Evolutionary conservation across 2,113 vertebrate species (phyloP), one percentile per base, ranked within the genome.

Genomic region (Origma solitaria): DNA sequence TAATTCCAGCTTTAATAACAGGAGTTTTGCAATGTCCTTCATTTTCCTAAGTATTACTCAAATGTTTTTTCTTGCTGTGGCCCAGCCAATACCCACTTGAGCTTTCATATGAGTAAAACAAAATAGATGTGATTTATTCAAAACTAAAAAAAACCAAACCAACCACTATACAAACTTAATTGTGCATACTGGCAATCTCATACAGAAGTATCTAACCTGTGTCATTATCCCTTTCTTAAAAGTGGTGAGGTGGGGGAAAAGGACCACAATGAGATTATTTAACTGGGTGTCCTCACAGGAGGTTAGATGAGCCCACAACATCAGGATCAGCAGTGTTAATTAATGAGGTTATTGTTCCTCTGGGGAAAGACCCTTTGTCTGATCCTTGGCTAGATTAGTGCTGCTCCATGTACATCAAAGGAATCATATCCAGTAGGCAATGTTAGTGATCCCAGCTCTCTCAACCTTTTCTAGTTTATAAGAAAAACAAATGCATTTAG

Each of bases 11-110:
- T 86, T 47, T 80, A 86, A 96, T 86, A 94, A 47, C 28, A 72
- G 83, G 65, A 94, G 27, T 85, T 97, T 96, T 95, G 64, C 90
- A 93, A 18, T 28, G 44, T 76, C 57, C 57, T 89, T 93, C 7
- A 54, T 95, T 95, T 97, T 88, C 60, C 27, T 31, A 78, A 93
- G 51, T 68, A 94, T 90, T 28, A 95, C 11, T 27, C 62, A 86
- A 81, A 70, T 49, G 78, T 14, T 92, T 85, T 97, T 94, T 66
- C 50, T 56, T 92, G 38, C 73, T 93, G 44, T 15, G 9, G 21
- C 70, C 25, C 25, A 82, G 45, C 17, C 75, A 94, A 80, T 81
- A 53, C 81, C 75, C 9, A 82, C 61, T 49, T 45, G 15, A 81
- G 75, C 50, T 84, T 97, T 83, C 30, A 25, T 77, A 73, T 66